Evolutionary conservation across 2,797 vertebrate genomes (phyloP).

Genomic region (Ammospiza maritima): DNA sequence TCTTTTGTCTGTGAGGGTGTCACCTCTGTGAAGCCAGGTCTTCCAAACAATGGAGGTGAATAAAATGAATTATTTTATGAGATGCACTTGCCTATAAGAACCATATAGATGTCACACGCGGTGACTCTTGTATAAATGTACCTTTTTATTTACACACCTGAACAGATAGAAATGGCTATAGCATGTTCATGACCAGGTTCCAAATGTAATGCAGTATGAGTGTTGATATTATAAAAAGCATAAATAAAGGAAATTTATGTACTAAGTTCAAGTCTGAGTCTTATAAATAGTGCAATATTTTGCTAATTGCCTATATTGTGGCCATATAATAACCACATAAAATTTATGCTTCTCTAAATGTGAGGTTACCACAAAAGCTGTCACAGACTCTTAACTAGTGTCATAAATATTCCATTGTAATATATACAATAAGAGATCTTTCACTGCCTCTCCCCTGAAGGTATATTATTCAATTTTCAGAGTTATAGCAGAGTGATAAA

Average conservation of each 20-base stretch:
- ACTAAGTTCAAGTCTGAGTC: neutral
- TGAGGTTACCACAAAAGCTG: neutral
- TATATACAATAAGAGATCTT: neutral
- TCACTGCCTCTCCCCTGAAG: slow-evolving; percentile 8
- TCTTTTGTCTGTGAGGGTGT: neutral
- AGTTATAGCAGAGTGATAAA: neutral
- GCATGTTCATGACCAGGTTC: neutral
- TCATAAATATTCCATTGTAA: slow-evolving; percentile 1
- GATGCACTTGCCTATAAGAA: neutral
- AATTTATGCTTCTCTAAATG: neutral
- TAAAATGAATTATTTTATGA: neutral
- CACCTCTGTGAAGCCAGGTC: neutral
- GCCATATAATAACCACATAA: neutral
- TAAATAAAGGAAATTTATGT: neutral
- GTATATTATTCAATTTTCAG: slow-evolving; percentile 1
- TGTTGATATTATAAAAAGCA: neutral
- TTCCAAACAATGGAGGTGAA: neutral
- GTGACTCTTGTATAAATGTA: neutral
- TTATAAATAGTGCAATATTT: neutral
- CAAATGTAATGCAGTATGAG: neutral
- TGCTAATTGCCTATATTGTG: neutral
- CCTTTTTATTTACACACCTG: neutral
- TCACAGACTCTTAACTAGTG: neutral
- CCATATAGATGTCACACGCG: neutral
- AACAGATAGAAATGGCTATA: neutral